A percentile compares a stretch with the other conserved stretches of the same genome.
These are phyloP conservation scores for Clarias macrocephalus DNA, from an alignment of 2,113 vertebrate species.

Conservation along the genomic window DNA sequence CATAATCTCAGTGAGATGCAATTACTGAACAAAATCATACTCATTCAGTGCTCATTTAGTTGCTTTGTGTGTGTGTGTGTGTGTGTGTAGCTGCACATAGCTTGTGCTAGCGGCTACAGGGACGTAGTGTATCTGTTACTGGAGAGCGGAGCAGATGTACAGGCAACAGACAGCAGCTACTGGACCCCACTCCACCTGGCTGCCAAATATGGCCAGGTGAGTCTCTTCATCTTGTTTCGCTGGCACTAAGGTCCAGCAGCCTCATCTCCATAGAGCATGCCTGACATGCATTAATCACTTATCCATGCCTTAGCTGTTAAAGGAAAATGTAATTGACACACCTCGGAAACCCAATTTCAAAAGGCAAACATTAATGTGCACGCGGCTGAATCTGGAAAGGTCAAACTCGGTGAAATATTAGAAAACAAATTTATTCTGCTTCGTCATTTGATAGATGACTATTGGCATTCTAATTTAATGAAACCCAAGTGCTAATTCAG, in stretches of 20 bases:
- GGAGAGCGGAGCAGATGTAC: conserved; percentile 80
- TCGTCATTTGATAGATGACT: not conserved
- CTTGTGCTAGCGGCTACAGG: conserved; percentile 87
- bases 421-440: not conserved
- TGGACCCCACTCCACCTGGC: conserved; percentile 94
- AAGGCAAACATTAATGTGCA: not conserved
- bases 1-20: not conserved
- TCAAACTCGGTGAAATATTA: not conserved
- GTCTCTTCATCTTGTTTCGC: not conserved
- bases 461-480: not conserved
- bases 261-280: not conserved
- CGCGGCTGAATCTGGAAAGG: not conserved
- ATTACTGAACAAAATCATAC: not conserved
- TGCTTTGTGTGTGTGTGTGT: not conserved
- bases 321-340: not conserved
- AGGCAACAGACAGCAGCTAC: conserved; percentile 75
- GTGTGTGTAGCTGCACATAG: conserved; percentile 83
- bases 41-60: not conserved
- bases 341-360: not conserved
- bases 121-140: conserved; percentile 81
- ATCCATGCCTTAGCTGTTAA: not conserved
- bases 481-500: not conserved
- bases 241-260: not conserved
- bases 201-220: conserved; percentile 94
- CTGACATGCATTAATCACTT: not conserved